These are phyloP conservation scores for Forficula auricularia DNA, from an alignment of 1,140 invertebrate genomes.

Conservation along the genomic window DNA sequence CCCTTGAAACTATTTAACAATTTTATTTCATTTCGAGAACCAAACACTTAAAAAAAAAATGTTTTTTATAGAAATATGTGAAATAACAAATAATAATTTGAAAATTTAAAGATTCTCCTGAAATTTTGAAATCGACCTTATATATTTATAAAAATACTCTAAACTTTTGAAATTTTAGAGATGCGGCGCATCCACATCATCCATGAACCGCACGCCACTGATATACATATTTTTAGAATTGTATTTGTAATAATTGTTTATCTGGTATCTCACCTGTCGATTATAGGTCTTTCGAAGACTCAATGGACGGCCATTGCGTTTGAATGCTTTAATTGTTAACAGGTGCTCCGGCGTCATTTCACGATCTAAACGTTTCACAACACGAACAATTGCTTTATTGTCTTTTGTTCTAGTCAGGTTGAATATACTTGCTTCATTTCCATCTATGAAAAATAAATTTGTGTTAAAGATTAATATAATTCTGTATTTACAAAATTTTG, in stretches of 20 bases:
- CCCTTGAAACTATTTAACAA: too few relatives aligned
- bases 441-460: constrained; percentile 30
- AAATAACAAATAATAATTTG: too few relatives aligned
- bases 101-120: too few relatives aligned
- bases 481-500: too few relatives aligned
- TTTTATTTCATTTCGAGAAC: too few relatives aligned
- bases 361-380: constrained; percentile 43
- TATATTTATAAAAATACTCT: too few relatives aligned
- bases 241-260: background rate
- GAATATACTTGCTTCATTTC: constrained; percentile 50
- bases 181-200: too few relatives aligned
- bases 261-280: constrained; percentile 26
- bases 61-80: background rate
- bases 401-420: constrained; percentile 40
- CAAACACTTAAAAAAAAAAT: too few relatives aligned
- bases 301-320: constrained; percentile 28
- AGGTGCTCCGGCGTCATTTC: constrained; percentile 39
- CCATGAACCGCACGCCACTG: too few relatives aligned
- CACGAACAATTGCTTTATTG: constrained; percentile 42
- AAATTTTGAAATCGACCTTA: too few relatives aligned
- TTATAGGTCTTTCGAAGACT: constrained; percentile 38
- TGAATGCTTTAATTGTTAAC: constrained; percentile 53
- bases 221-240: too few relatives aligned
- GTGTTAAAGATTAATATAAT: constrained; percentile 3
- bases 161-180: too few relatives aligned